Conservation (phyloP, 2,113 vertebrate species). For the Otus sunia region DNA sequence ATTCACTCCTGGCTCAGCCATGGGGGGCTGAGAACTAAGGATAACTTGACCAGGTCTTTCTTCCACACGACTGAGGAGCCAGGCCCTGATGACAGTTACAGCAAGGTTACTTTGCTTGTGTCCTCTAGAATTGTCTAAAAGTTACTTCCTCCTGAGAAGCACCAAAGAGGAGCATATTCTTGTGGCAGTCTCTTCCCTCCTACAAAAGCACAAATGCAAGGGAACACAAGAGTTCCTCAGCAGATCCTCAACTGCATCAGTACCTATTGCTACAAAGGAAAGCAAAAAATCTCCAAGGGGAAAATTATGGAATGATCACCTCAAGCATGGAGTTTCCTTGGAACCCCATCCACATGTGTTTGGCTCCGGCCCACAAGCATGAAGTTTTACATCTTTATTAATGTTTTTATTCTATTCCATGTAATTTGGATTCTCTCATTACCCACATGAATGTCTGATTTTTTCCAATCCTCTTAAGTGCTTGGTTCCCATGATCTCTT, state of each 20-base stretch:
- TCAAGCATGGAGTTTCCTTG: background rate
- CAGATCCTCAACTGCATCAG: background rate
- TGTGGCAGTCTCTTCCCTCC: background rate
- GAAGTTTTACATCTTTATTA: background rate
- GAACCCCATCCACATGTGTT: background rate
- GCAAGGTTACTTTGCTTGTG: background rate
- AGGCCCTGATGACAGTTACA: background rate
- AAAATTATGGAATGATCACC: background rate
- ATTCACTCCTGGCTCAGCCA: background rate
- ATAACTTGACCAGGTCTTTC: background rate
- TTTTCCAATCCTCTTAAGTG: slow-evolving; percentile 5
- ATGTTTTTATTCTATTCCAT: background rate
- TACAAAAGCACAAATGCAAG: background rate
- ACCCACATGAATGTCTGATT: background rate
- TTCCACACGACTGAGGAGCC: background rate
- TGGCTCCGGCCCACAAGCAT: background rate
- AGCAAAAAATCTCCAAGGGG: background rate
- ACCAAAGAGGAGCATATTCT: background rate
- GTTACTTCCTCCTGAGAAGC: background rate
- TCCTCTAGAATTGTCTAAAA: background rate
- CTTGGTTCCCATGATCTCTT: background rate
- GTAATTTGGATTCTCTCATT: background rate
- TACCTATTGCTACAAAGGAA: background rate
- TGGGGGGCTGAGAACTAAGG: background rate
- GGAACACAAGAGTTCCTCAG: background rate